phyloP scores from a whole-genome alignment of 2,113 vertebrate genomes.

The Psilopogon haemacephalus region DNA sequence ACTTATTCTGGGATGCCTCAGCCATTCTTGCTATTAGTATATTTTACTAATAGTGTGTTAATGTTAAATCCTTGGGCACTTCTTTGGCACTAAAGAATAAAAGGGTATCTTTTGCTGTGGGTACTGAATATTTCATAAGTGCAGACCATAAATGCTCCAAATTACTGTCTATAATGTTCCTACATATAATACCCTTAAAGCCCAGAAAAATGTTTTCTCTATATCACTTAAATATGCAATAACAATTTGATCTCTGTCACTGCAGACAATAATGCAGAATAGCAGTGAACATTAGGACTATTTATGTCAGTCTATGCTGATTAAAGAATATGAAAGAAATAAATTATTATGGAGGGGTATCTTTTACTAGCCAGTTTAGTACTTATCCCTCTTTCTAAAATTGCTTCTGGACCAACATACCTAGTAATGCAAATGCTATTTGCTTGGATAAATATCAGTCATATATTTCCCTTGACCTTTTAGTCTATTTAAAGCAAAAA shows the following conservation, averaged over 20 bases:
- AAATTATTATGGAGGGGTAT: not conserved
- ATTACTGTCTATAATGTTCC: not conserved
- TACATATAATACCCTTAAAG: not conserved
- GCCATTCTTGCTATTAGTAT: not conserved
- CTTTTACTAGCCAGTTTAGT: not conserved
- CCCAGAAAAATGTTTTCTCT: not conserved
- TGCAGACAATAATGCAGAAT: not conserved
- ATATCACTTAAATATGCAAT: not conserved
- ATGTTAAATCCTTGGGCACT: not conserved
- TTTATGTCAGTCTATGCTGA: conserved; percentile 15
- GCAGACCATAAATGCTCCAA: not conserved
- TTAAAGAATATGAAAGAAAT: conserved; percentile 24
- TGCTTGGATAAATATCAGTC: conserved; percentile 21
- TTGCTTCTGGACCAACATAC: conserved; percentile 6
- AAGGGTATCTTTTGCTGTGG: not conserved
- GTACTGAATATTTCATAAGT: not conserved
- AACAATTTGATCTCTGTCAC: not conserved
- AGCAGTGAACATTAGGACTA: not conserved
- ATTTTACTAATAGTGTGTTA: not conserved
- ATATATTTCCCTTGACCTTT: conserved; percentile 47
- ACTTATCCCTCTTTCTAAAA: not conserved
- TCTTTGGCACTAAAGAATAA: not conserved
- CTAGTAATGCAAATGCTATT: conserved; percentile 10
- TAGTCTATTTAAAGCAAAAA: conserved; percentile 53
- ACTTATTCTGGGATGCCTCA: not conserved